Percentiles rank a stretch among this genome's conserved stretches.
These are phyloP conservation scores for Condylostylus longicornis DNA, from an alignment of 1,140 invertebrate species.

Conservation along the genomic window DNA sequence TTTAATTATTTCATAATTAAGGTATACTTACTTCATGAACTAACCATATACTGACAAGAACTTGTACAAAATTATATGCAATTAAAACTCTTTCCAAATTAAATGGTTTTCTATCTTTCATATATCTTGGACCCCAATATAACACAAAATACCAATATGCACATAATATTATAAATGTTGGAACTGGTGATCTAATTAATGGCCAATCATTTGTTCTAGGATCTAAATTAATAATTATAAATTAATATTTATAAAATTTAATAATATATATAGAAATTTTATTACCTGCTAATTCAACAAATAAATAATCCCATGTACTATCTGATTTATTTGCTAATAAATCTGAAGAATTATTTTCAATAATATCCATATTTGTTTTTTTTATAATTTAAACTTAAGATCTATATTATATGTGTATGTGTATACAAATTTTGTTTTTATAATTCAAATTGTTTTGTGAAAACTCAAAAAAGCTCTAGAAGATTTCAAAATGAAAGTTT, in stretches of 20 bases:
- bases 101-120: slow-evolving; percentile 65
- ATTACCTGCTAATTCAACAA: slow-evolving; percentile 41
- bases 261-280: slow-evolving; percentile 1
- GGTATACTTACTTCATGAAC: slow-evolving; percentile 44
- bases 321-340: too few relatives aligned
- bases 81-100: slow-evolving; percentile 60
- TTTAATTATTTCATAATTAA: neutral
- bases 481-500: too few relatives aligned
- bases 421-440: too few relatives aligned
- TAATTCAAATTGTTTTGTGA: too few relatives aligned
- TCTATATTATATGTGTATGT: too few relatives aligned
- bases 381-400: neutral
- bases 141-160: slow-evolving; percentile 57
- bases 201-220: slow-evolving; percentile 71
- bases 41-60: slow-evolving; percentile 56
- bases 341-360: slow-evolving; percentile 32
- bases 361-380: slow-evolving; percentile 19
- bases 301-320: slow-evolving; percentile 39
- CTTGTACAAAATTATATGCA: slow-evolving; percentile 68
- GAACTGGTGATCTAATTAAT: slow-evolving; percentile 58
- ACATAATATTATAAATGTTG: slow-evolving; percentile 50
- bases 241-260: too few relatives aligned
- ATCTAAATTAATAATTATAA: slow-evolving; percentile 41
- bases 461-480: too few relatives aligned
- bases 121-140: slow-evolving; percentile 60